phyloP scores from a whole-genome alignment of 2,888 invertebrate species.

The Myopa tessellatipennis region DNA sequence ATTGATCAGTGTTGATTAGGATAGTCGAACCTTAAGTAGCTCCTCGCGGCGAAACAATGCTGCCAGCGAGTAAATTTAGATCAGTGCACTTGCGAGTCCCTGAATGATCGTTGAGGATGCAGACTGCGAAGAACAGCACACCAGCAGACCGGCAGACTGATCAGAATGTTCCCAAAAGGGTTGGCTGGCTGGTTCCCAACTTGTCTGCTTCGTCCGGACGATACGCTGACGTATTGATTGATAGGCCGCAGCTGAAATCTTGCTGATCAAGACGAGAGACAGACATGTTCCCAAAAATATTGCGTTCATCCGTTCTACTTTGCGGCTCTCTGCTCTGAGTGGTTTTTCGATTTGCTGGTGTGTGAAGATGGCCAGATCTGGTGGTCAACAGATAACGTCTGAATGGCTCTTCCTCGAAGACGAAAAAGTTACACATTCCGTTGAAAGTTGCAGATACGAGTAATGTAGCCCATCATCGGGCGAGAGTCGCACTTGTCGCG shows the following conservation, averaged over 20 bases:
- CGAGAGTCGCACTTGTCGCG: too few relatives aligned
- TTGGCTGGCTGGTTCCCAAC: conserved; percentile 5
- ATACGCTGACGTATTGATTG: conserved; percentile 52
- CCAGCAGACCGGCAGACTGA: not conserved
- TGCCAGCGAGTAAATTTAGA: not conserved
- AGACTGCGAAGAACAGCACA: not conserved
- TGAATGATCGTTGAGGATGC: not conserved
- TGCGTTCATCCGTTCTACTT: not conserved
- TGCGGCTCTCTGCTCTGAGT: not conserved
- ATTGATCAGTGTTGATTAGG: conserved; percentile 41
- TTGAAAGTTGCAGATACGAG: too few relatives aligned
- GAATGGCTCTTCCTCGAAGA: not conserved
- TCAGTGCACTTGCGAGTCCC: not conserved
- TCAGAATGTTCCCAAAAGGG: not conserved
- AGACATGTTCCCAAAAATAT: conserved; percentile 2
- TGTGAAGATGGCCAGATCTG: not conserved
- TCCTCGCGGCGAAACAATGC: not conserved
- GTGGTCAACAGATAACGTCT: not conserved
- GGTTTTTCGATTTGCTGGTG: not conserved
- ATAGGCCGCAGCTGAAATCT: conserved; percentile 50
- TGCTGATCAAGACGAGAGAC: not conserved
- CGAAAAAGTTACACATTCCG: not conserved
- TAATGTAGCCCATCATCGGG: too few relatives aligned
- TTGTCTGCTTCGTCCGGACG: conserved; percentile 23
- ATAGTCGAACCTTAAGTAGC: conserved; percentile 6